phyloP scores from a whole-genome alignment of 2,888 invertebrate species.

The Kryphioiulus occultus region DNA sequence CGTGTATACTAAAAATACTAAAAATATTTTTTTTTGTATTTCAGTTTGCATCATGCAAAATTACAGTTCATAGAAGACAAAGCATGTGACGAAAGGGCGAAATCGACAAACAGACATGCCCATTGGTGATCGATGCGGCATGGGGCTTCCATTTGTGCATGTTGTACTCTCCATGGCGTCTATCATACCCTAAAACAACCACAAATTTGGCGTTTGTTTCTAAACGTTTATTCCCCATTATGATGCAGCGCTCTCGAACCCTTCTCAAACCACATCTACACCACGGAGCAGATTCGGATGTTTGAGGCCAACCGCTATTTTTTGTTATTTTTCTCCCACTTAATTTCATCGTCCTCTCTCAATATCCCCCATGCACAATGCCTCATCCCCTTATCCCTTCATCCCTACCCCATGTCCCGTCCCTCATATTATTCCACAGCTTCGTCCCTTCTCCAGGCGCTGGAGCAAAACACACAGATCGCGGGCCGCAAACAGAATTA shows the following conservation, averaged over 20 bases:
- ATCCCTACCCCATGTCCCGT: not conserved
- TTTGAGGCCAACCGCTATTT: constrained; percentile 29
- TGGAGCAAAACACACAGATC: constrained; percentile 2
- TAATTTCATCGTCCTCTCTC: constrained; percentile 24
- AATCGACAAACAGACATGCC: no score
- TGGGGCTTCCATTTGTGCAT: no score
- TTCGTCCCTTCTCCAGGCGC: constrained; percentile 8
- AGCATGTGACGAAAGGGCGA: no score
- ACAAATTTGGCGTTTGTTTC: not conserved
- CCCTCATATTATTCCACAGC: not conserved
- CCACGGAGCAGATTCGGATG: constrained; percentile 8
- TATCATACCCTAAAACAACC: not conserved
- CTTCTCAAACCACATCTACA: not conserved
- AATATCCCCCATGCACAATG: not conserved
- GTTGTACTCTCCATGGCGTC: not conserved
- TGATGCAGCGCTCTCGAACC: not conserved
- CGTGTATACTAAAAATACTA: no score
- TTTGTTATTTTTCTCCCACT: constrained; percentile 29
- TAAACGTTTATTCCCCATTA: not conserved
- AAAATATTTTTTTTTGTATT: no score
- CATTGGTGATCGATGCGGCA: no score
- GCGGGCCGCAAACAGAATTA: constrained; percentile 46
- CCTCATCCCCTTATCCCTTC: not conserved
- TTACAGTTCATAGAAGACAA: no score
- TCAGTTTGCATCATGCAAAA: no score